Base-by-base conservation (phyloP, 1,140 invertebrate genomes). In the Sarcophaga bullata region DNA sequence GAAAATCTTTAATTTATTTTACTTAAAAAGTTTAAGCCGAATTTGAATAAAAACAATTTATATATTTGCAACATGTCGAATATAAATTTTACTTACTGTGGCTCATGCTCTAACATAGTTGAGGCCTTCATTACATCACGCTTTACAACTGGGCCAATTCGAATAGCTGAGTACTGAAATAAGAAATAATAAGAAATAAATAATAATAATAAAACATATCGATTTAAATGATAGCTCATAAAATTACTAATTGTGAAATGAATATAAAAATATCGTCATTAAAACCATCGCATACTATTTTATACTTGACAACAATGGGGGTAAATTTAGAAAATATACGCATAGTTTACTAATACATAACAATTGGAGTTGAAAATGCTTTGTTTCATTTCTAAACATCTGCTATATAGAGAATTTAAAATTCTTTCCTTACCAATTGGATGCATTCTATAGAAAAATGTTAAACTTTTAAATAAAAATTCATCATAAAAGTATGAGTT, bases 121-220 rank as follows among this genome's bases (percentile, higher is more conserved):
- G 98, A 99, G 1, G 98, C 98, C 91, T 98, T 99, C 97, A 99
- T 99, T 1, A 99, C 98, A 91, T 99, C 99, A 87, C 97, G 97
- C 90, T 99, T 99, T 75, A 99, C 98, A 48, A 99, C 98, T 25
- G 99, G 98, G 11, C 99, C 99, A 91, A 99, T 99, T 85, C 98
- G 96, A 86, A 99, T 99, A 78, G 98, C 97, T 72, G 97, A 95
- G 91, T 99, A 99, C 97, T 98, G 52, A 8, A 81, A 73, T 17
- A 50, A 73, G 17, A 78, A 76, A 76, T 4, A 78, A 15, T 3
- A 52, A 78, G 52, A 8, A 81, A 73, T 17, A 50, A 73, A 17
- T 72, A 76, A 76, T 4, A 78, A 15, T 3, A 52, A 78, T n/a
- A n/a, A 50, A 52, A 78, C 17, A 50, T 13, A 50, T 78, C 47